These are phyloP conservation scores for Phania funesta DNA, from an alignment of 2,888 invertebrate species.

Conservation along the genomic window DNA sequence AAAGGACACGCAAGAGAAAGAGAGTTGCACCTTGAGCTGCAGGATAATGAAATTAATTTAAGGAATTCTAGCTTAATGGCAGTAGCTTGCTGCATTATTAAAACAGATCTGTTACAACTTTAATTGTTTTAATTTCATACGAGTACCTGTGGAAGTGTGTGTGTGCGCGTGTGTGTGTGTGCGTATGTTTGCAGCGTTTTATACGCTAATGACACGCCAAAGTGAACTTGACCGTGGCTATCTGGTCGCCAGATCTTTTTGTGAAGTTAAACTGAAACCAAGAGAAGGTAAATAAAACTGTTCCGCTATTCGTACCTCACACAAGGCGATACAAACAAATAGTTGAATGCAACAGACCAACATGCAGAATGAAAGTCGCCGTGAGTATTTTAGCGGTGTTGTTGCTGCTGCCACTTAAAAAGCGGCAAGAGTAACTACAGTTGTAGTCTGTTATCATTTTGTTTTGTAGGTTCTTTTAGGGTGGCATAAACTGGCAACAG, in stretches of 20 bases:
- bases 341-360: constrained; percentile 50
- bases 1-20: constrained; percentile 48
- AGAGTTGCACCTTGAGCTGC: constrained; percentile 68
- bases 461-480: constrained; percentile 21
- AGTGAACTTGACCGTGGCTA: constrained; percentile 80
- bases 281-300: constrained; percentile 40
- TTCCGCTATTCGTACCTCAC: constrained; percentile 27
- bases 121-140: constrained; percentile 73
- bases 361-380: constrained; percentile 55
- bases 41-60: constrained; percentile 25
- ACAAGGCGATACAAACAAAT: constrained; percentile 12
- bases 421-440: constrained; percentile 38
- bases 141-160: constrained; percentile 33
- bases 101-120: constrained; percentile 76
- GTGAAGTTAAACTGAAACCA: constrained; percentile 15
- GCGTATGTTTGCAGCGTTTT: constrained; percentile 64
- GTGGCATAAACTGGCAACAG: constrained; percentile 28
- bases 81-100: constrained; percentile 3
- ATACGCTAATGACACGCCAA: constrained; percentile 75
- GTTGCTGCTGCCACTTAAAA: not conserved
- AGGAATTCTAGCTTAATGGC: constrained; percentile 1
- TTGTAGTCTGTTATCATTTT: constrained; percentile 2
- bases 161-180: not conserved
- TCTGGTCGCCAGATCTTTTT: constrained; percentile 70
- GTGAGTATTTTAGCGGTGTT: constrained; percentile 29